Conservation (phyloP, 2,888 invertebrate genomes). For the Gerris lacustris region DNA sequence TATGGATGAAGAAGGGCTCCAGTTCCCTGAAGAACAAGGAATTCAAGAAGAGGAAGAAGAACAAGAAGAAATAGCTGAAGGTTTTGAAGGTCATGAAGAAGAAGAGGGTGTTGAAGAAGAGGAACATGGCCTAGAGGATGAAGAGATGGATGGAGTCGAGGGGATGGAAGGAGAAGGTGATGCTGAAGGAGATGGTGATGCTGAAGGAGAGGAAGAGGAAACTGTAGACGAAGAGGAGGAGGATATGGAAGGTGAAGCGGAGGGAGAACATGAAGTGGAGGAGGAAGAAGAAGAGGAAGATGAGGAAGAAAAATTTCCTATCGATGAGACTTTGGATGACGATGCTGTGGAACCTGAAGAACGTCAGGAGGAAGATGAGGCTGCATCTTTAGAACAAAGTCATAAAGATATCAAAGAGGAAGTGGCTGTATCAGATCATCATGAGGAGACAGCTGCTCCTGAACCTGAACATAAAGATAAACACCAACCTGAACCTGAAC, state of each 20-base stretch:
- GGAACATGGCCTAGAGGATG: constrained; percentile 1
- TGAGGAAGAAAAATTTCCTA: constrained; percentile 5
- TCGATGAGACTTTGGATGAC: not conserved
- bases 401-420: not conserved
- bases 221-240: constrained; percentile 15
- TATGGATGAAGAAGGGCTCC: not conserved
- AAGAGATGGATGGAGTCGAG: constrained; percentile 4
- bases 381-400: not conserved
- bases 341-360: not conserved
- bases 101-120: constrained; percentile 4
- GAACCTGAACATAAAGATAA: constrained; percentile 1
- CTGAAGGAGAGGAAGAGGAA: constrained; percentile 10
- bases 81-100: not conserved
- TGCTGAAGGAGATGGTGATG: constrained; percentile 11
- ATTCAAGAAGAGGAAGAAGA: constrained; percentile 10
- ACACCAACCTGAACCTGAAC: not conserved
- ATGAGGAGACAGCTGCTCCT: not conserved
- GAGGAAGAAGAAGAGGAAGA: constrained; percentile 9
- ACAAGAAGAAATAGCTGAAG: not conserved
- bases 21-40: not conserved
- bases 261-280: constrained; percentile 10
- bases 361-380: not conserved
- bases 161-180: not conserved
- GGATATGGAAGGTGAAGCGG: constrained; percentile 13
- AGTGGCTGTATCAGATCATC: constrained; percentile 10